Base-by-base conservation (phyloP, 2,888 invertebrate genomes). In the Caenorhabditis sp. region DNA sequence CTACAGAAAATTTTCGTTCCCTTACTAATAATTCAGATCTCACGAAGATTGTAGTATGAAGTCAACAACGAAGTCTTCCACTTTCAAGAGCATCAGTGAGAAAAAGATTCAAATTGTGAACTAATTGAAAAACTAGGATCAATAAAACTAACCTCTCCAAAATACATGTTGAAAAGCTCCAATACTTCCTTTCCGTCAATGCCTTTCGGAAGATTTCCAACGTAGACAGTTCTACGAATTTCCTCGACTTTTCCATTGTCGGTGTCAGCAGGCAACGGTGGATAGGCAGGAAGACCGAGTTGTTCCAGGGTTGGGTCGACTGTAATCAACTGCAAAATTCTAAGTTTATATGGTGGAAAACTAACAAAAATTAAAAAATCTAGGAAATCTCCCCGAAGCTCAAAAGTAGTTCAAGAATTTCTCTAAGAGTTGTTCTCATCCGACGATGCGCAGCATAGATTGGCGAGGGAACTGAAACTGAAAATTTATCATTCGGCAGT, bases 211-310 rank as follows among this genome's bases (percentile, higher is more conserved):
- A 97, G 94, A 92, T 97, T 96, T 69, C 95, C 94, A 2, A 97
- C 95, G 74, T 97, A 94, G 10, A 98, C 94, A 0, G 99, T 99
- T 85, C 99, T 94, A 31, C 99, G 94, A 31, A 98, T 97, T 93
- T 99, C 98, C 93, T 99, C 92, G 6, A 91, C 96, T 93, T 96
- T 96, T 83, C 91, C 31, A 87, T 92, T 70, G 92, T 93, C 86
- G 91, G 91, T 81, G 90, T 95, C 95, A 0, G 96, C 95, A 8
- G 97, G 96, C 73, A 97, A 92, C 0, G 96, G 95, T 7, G 99
- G 99, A 93, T 99, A 99, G 4, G 95, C 94, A 0, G 97, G 96
- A 72, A 99, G 93, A 54, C 96, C 96, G 10, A 92, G 91, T 12
- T 93, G 92, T 28, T 95, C 95, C 85, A 99, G 93, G 91, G 96